Evolutionary conservation across 92 coral and sea anemone species (phyloP).

Genomic region (Ricordea florida): DNA sequence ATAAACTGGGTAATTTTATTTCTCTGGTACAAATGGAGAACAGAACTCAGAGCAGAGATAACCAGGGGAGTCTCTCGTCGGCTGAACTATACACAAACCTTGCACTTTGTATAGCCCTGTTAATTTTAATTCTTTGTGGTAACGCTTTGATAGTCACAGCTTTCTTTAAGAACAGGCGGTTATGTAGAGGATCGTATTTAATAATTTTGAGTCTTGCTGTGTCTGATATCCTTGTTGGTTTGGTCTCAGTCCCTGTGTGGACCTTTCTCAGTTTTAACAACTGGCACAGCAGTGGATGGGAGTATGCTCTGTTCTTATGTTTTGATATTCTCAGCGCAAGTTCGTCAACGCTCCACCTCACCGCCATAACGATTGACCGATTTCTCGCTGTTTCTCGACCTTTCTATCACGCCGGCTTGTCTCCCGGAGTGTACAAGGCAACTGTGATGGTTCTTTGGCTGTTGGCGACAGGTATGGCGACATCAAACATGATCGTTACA

Average conservation of each 20-base stretch:
- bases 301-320: slow-evolving; percentile 4
- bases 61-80: no score
- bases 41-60: no score
- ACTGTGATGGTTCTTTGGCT: not conserved
- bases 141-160: slow-evolving; percentile 22
- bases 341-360: slow-evolving; percentile 21
- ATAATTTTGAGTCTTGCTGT: slow-evolving; percentile 26
- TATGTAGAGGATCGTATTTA: slow-evolving; percentile 1
- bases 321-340: slow-evolving; percentile 38
- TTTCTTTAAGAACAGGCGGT: slow-evolving; percentile 12
- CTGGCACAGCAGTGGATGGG: no score
- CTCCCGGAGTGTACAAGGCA: not conserved
- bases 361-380: no score
- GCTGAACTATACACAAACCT: not conserved
- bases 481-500: not conserved
- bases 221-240: slow-evolving; percentile 25
- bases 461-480: not conserved
- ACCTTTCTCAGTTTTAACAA: no score
- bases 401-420: not conserved
- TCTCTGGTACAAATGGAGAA: no score
- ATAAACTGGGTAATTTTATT: no score
- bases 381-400: not conserved
- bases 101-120: no score
- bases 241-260: slow-evolving; percentile 47
- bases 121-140: not conserved